A percentile compares a stretch with the other conserved stretches of the same genome.
These are phyloP conservation scores for Coturnix japonica DNA, from an alignment of 2,113 vertebrate genomes.

Conservation along the genomic window DNA sequence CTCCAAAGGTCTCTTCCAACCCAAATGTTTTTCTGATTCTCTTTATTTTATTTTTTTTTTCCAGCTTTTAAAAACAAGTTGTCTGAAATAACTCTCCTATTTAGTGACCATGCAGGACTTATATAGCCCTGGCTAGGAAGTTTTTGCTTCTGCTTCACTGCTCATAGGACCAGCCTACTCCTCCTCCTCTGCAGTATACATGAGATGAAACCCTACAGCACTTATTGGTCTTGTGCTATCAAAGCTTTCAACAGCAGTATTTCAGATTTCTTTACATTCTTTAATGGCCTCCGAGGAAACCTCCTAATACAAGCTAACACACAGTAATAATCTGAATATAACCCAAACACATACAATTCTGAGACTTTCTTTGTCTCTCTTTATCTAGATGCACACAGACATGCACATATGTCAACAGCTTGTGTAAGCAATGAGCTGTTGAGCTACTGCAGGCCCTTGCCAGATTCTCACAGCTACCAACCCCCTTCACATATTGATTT, in stretches of 20 bases:
- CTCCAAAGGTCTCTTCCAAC: too few species aligned
- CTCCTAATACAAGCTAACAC: neutral
- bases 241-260: neutral
- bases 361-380: neutral
- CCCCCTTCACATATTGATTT: neutral
- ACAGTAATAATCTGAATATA: neutral
- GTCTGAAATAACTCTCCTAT: neutral
- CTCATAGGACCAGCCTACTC: neutral
- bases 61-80: neutral
- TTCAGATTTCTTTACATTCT: neutral
- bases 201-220: neutral
- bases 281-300: neutral
- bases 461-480: neutral
- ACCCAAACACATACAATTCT: neutral
- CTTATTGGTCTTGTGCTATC: neutral
- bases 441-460: neutral
- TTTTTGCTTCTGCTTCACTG: neutral
- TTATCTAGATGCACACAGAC: neutral
- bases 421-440: neutral
- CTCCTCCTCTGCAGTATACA: neutral
- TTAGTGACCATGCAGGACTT: slow-evolving; percentile 2
- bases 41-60: neutral
- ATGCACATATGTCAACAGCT: neutral
- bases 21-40: neutral
- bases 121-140: neutral